Evolutionary conservation across 2,797 vertebrate genomes (phyloP), one percentile per base, ranked within the genome.

Genomic region (Lates japonicus): DNA sequence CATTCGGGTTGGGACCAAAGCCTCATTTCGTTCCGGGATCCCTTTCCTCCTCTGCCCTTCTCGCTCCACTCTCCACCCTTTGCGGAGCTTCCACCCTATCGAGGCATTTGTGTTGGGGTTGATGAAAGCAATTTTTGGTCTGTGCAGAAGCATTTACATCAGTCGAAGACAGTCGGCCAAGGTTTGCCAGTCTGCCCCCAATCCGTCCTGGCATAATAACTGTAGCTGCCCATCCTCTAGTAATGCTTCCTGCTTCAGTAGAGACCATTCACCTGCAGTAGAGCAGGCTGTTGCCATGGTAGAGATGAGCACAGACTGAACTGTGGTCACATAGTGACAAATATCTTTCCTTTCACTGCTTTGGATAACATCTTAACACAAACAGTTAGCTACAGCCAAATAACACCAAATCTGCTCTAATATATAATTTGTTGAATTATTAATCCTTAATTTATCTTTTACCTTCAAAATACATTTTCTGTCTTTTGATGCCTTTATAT

Each of bases 1-100:
- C 88, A 90, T 95, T 96, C 95, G 97, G 97, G 95, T 96, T 90
- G 93, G 95, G 95, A 95, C 94, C 94, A 93, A 95, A 94, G 61
- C 73, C 59, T 71, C 12, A 29, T 71, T 66, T 79, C 63, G 58
- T 62, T 61, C 73, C 75, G 66, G 87, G 88, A 90, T 76, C 51
- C 65, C 63, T 71, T 66, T 67, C 65, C 20, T 76, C 71, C 33
- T 79, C 52, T 17, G 91, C 94, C 94, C 94, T 83, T 93, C 95
- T 95, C 95, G 96, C 94, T 94, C 92, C 92, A 92, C 93, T 90
- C 92, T 97, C 85, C 95, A 95, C 90, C 93, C 94, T 92, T 93
- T 96, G 90, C 93, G 95, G 94, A 95, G 96, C 93, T 96, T 94
- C 93, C 94, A 95, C 93, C 96, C 96, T 83, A 35, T 96, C 87